Conservation (phyloP, 2,113 vertebrate species). For the Herpetotheres cachinnans region DNA sequence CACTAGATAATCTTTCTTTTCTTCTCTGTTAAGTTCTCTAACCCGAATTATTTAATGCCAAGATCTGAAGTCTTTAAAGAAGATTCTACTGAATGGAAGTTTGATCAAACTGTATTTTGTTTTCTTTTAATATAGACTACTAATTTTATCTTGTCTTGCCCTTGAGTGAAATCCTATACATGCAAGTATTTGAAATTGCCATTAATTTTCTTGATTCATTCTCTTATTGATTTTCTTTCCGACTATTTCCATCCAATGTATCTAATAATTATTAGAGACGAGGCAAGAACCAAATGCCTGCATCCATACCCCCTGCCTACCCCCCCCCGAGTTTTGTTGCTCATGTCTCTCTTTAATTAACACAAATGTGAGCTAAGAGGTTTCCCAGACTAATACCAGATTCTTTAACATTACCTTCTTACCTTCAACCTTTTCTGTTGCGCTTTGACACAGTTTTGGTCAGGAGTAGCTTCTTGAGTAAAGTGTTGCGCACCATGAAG, state of each 20-base stretch:
- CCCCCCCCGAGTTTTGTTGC: background rate
- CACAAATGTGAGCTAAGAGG: background rate
- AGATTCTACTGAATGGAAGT: background rate
- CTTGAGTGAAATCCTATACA: conserved; percentile 52
- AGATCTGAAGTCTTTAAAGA: background rate
- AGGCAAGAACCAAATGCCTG: background rate
- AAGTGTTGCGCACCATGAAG: background rate
- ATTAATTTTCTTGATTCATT: conserved; percentile 66
- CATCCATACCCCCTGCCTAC: background rate
- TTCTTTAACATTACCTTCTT: background rate
- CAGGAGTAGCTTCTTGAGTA: background rate
- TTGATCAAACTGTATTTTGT: conserved; percentile 5
- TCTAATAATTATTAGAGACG: conserved; percentile 47
- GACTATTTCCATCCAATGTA: conserved; percentile 29
- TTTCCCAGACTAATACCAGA: background rate
- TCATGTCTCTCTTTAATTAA: background rate
- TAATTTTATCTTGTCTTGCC: conserved; percentile 34
- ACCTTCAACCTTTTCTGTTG: background rate
- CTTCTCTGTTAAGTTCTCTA: background rate
- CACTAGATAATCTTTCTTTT: background rate
- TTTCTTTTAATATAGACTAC: conserved; percentile 43
- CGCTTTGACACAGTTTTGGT: background rate
- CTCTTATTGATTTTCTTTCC: conserved; percentile 56
- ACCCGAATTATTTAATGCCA: background rate
- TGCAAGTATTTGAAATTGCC: conserved; percentile 46